Evolutionary conservation across 2,888 invertebrate genomes (phyloP).

Genomic region (Orthosia incerta): DNA sequence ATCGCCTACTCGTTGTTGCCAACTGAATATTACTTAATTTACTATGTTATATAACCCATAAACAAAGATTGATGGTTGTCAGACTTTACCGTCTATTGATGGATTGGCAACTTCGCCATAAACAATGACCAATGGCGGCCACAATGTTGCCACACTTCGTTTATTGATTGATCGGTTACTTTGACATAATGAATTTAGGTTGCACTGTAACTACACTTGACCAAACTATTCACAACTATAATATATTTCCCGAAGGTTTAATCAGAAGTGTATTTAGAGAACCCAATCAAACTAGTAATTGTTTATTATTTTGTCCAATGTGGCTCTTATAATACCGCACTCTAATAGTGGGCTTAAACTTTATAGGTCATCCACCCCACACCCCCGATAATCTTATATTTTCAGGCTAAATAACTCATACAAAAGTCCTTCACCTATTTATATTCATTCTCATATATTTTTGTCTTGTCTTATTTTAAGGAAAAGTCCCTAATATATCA

Average conservation of each 20-base stretch:
- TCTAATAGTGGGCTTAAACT: not conserved
- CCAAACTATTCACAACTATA: not conserved
- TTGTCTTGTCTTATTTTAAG: slow-evolving; percentile 13
- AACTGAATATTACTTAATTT: slow-evolving; percentile 1
- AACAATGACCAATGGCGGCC: slow-evolving; percentile 10
- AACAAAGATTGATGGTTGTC: slow-evolving; percentile 19
- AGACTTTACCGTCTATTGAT: slow-evolving; percentile 23
- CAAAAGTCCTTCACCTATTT: slow-evolving; percentile 11
- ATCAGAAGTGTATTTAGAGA: not conserved
- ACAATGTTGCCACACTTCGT: slow-evolving; percentile 8
- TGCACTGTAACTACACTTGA: not conserved
- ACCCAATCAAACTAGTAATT: not conserved
- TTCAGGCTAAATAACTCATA: not conserved
- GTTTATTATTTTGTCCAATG: not conserved
- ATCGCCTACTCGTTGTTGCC: not conserved
- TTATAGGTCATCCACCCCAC: not conserved
- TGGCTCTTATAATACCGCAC: not conserved
- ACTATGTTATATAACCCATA: not conserved
- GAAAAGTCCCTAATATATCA: slow-evolving; percentile 40
- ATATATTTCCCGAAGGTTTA: not conserved
- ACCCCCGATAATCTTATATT: not conserved
- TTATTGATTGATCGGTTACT: slow-evolving; percentile 34
- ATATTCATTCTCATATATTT: slow-evolving; percentile 18
- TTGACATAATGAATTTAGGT: not conserved
- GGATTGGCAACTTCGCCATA: slow-evolving; percentile 14